Conservation (phyloP, 1,140 invertebrate species). For the Probaryconus sp. region DNA sequence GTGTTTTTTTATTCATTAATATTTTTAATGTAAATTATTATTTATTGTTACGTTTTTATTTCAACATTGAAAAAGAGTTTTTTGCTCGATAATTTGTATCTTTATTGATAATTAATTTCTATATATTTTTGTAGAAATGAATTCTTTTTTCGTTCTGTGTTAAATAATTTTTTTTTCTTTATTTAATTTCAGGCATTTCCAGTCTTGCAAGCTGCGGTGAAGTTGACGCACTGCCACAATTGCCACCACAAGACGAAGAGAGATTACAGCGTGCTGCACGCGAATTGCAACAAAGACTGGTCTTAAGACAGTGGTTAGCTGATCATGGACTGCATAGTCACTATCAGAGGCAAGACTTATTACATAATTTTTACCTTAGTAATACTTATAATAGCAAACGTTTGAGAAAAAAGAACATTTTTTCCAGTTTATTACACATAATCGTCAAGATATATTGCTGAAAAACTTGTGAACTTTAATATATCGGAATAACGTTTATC, state of each 20-base stretch:
- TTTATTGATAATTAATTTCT: too few species aligned
- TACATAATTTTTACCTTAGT: not conserved
- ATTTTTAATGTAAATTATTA: too few species aligned
- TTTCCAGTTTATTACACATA: too few species aligned
- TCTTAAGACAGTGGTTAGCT: conserved; percentile 88
- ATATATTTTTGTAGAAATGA: conserved; percentile 25
- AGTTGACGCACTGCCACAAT: conserved; percentile 84
- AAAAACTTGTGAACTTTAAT: too few species aligned
- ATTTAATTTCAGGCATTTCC: conserved; percentile 84
- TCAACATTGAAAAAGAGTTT: too few species aligned
- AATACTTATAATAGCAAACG: too few species aligned
- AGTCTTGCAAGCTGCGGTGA: conserved; percentile 86
- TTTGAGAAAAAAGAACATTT: too few species aligned
- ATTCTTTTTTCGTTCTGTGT: conserved; percentile 24
- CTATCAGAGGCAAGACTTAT: conserved; percentile 82
- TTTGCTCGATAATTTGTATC: too few species aligned
- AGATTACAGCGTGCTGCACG: conserved; percentile 86
- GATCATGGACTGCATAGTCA: conserved; percentile 86
- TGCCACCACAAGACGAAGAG: conserved; percentile 88
- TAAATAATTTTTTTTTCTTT: conserved; percentile 43
- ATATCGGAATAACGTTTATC: too few species aligned
- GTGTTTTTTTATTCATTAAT: too few species aligned
- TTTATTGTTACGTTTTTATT: too few species aligned
- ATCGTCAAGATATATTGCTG: too few species aligned
- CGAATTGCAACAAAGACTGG: conserved; percentile 87